A percentile compares a stretch with the other conserved stretches of the same genome.
Evolutionary conservation across 2,113 vertebrate genomes (phyloP).

Genomic region (Pteruthius melanotis): DNA sequence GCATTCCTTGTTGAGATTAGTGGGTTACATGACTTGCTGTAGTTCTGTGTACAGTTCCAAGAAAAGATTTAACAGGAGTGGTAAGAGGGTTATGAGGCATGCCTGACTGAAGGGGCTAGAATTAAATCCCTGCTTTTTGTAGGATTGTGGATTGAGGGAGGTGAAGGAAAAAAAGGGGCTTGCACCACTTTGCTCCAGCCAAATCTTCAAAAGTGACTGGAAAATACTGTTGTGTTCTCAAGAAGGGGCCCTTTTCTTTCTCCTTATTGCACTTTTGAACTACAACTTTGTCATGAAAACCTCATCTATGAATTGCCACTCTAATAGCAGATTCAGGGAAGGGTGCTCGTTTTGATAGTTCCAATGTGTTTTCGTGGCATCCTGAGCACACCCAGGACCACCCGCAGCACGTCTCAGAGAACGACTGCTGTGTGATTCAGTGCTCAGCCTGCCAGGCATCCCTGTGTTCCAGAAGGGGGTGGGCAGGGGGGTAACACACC

Average conservation of each 20-base stretch:
- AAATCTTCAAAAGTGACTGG: neutral
- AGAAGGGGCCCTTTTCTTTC: neutral
- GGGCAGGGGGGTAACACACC: neutral
- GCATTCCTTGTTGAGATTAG: conserved; percentile 35
- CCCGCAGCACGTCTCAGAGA: rapidly evolving
- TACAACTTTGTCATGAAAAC: neutral
- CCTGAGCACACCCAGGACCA: neutral
- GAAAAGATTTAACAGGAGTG: neutral
- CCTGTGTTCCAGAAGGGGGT: rapidly evolving
- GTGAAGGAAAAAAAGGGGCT: neutral
- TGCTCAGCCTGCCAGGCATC: neutral
- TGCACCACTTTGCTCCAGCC: neutral
- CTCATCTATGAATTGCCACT: neutral
- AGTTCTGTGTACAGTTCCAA: neutral
- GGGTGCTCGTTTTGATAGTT: neutral
- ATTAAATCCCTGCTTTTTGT: neutral
- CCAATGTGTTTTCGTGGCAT: neutral
- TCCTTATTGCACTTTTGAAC: neutral
- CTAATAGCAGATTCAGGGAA: neutral
- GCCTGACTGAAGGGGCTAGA: neutral
- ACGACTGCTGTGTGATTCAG: neutral
- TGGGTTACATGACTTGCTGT: neutral
- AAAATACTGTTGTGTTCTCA: neutral
- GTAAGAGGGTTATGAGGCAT: conserved; percentile 1
- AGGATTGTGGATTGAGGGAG: neutral